Conservation (phyloP, 2,113 vertebrate species). For the Phycodurus eques region DNA sequence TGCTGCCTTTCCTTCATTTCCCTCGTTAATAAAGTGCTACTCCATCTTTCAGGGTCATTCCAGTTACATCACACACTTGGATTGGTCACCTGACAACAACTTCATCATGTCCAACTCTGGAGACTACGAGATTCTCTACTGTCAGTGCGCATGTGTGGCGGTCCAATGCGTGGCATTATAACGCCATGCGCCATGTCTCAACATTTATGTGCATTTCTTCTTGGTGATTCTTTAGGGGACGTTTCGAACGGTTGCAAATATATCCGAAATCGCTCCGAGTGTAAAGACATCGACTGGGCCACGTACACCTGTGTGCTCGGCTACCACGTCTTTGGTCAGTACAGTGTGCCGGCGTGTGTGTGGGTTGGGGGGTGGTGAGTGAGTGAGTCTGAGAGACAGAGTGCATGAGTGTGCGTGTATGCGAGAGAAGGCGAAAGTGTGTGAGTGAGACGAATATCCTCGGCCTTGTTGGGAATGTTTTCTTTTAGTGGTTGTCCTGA, state of each 20-base stretch:
- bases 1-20: no score
- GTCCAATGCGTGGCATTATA: not conserved
- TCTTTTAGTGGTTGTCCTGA: not conserved
- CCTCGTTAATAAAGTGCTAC: no score
- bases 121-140: slow-evolving; percentile 99
- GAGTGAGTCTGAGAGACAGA: no score
- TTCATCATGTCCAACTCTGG: slow-evolving; percentile 99
- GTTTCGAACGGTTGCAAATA: slow-evolving; percentile 91
- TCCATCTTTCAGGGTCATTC: slow-evolving; percentile 87
- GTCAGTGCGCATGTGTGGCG: slow-evolving; percentile 75
- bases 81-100: slow-evolving; percentile 98
- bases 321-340: slow-evolving; percentile 95
- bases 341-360: not conserved
- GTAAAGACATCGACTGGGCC: slow-evolving; percentile 95
- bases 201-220: no score
- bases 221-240: slow-evolving; percentile 78
- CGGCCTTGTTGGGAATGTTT: no score
- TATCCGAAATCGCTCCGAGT: slow-evolving; percentile 94
- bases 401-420: not conserved
- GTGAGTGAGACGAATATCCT: no score
- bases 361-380: not conserved
- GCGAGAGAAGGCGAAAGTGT: not conserved
- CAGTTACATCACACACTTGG: slow-evolving; percentile 98
- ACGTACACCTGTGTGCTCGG: slow-evolving; percentile 96
- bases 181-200: no score